A percentile compares a stretch with the other conserved stretches of the same genome.
Conservation (phyloP, 2,888 invertebrate species). For the Sisyra terminalis region DNA sequence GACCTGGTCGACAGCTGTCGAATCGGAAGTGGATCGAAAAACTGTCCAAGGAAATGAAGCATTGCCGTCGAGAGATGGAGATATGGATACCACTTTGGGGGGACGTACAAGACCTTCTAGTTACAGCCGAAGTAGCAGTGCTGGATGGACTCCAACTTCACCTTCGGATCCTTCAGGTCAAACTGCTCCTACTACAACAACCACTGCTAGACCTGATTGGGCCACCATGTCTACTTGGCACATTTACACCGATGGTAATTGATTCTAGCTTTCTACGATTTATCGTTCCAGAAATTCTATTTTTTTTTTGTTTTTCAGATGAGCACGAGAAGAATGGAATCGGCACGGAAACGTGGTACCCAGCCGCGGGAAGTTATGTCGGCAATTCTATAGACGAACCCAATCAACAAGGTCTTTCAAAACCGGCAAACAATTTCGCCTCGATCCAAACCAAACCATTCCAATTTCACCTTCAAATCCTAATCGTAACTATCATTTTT, state of each 20-base stretch:
- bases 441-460: too few species aligned
- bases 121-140: conserved; percentile 31
- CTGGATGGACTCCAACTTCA: conserved; percentile 21
- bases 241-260: conserved; percentile 12
- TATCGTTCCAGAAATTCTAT: too few species aligned
- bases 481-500: too few species aligned
- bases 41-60: too few species aligned
- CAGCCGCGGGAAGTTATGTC: conserved; percentile 32
- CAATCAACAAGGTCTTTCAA: conserved; percentile 33
- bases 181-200: conserved; percentile 13
- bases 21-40: too few species aligned
- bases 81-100: conserved; percentile 15
- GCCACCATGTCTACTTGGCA: conserved; percentile 21
- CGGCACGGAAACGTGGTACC: conserved; percentile 28
- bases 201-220: conserved; percentile 18
- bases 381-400: conserved; percentile 38
- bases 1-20: too few species aligned
- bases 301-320: background rate
- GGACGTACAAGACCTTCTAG: conserved; percentile 27
- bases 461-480: too few species aligned
- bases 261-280: too few species aligned
- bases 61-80: too few species aligned
- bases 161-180: conserved; percentile 11
- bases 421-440: conserved; percentile 11
- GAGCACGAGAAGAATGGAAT: conserved; percentile 13